These are phyloP conservation scores for Porites evermanni DNA, from an alignment of 92 coral and sea anemone species.

Conservation along the genomic window DNA sequence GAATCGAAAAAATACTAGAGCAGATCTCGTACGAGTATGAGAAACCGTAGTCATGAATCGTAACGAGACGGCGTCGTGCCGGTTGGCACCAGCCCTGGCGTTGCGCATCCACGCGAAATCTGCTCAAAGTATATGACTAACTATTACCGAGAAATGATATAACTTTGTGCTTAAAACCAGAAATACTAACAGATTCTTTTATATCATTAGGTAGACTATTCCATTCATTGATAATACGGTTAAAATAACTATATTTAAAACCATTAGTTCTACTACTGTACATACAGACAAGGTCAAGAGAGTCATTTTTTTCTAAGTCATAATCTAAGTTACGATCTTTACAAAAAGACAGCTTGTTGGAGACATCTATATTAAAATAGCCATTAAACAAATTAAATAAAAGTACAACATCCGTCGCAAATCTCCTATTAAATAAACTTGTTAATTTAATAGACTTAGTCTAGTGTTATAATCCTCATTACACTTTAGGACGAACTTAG, in stretches of 20 bases:
- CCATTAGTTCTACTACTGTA: neutral
- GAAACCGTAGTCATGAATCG: no score
- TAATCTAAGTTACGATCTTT: slow-evolving; percentile 9
- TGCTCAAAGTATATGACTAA: no score
- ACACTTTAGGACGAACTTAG: slow-evolving; percentile 3
- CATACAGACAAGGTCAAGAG: neutral
- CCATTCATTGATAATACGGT: neutral
- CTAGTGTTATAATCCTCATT: slow-evolving; percentile 16
- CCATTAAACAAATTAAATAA: neutral
- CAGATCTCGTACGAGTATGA: no score
- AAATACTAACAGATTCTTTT: neutral
- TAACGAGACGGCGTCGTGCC: no score
- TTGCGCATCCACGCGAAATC: no score
- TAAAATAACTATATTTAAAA: neutral
- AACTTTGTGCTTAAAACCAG: neutral
- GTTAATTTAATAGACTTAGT: slow-evolving; percentile 4
- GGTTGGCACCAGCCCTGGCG: no score
- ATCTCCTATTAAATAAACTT: slow-evolving; percentile 21
- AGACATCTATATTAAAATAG: neutral
- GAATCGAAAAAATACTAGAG: no score
- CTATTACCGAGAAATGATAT: no score
- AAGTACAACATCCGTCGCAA: slow-evolving; percentile 3
- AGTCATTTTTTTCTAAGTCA: neutral
- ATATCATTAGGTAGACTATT: neutral
- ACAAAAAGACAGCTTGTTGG: slow-evolving; percentile 12